These are phyloP conservation scores for Macaca mulatta DNA, from an alignment of 2,113 vertebrate genomes.

Conservation along the genomic window DNA sequence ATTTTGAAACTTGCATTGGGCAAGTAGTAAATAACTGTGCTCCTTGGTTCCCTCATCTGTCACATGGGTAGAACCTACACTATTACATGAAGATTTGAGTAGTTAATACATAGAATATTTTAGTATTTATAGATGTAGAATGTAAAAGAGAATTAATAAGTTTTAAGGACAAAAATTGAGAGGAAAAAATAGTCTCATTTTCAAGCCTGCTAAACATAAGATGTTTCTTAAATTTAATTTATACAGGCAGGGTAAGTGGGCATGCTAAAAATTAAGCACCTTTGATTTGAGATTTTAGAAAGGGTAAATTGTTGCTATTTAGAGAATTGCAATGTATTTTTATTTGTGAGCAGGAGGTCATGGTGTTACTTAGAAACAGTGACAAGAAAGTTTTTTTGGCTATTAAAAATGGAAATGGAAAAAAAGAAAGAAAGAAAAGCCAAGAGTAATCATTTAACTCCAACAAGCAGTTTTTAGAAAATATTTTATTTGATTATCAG, in stretches of 20 bases:
- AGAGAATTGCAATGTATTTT: not conserved
- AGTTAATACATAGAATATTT: not conserved
- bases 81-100: not conserved
- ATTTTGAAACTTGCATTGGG: not conserved
- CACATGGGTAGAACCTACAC: not conserved
- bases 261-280: not conserved
- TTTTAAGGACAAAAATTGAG: not conserved
- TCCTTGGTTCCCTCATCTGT: not conserved
- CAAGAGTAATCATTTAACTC: not conserved
- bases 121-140: not conserved
- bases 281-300: slow-evolving; percentile 27
- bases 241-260: not conserved
- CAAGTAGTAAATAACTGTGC: not conserved
- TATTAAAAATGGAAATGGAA: not conserved
- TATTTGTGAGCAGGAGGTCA: not conserved
- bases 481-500: not conserved
- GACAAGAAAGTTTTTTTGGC: slow-evolving; percentile 6
- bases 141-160: not conserved
- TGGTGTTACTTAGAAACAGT: not conserved
- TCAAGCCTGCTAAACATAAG: not conserved
- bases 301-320: not conserved
- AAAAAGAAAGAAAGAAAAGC: not conserved
- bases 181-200: not conserved
- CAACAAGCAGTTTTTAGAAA: not conserved
- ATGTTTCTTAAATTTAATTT: not conserved